Evolutionary conservation across 2,113 vertebrate genomes (phyloP), one percentile per base, ranked within the genome.

Genomic region (Sturnira hondurensis): DNA sequence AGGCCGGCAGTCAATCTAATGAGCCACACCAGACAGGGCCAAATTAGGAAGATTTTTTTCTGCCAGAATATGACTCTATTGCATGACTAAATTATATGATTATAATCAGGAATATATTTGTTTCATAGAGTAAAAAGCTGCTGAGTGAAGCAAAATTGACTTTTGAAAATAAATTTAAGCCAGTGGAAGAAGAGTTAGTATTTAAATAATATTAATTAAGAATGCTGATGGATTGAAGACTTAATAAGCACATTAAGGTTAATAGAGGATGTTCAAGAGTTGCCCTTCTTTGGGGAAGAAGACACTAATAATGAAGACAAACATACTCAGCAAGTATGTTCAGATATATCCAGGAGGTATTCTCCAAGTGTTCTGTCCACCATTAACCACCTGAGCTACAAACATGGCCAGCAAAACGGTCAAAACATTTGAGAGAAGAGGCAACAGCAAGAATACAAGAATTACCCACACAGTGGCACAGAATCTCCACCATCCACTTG

Each of bases 41-140:
- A 90, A 89, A 89, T 36, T 78, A 54, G 26, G 33, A 71, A 28
- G 58, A 61, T 28, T 12, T 28, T 56, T 61, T 61, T 12, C 61
- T 92, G 20, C 12, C 52, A 4, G 91, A 80, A 73, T 52, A 58
- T 13, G 36, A 45, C 24, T 92, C 33, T 16, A 12, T 52, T 80
- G 7, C 3, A 56, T 71, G 80, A 90, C 52, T 54, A 81, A 65
- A 91, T 85, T 68, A 36, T 12, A 61, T 13, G 73, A 58, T 91
- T 84, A 70, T 71, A 82, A 92, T 41, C 45, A 87, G 31, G 33
- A 81, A 67, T 76, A 61, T 4, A 22, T 74, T 83, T 61, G 16
- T 91, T 96, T 76, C 16, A 77, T 28, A 41, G 31, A 43, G 92
- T 93, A 52, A 80, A 94, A 94, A 61, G 8, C 17, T 91, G n/a